A percentile compares a stretch with the other conserved stretches of the same genome.
Conservation (phyloP, 2,888 invertebrate genomes). For the Leucania comma region DNA sequence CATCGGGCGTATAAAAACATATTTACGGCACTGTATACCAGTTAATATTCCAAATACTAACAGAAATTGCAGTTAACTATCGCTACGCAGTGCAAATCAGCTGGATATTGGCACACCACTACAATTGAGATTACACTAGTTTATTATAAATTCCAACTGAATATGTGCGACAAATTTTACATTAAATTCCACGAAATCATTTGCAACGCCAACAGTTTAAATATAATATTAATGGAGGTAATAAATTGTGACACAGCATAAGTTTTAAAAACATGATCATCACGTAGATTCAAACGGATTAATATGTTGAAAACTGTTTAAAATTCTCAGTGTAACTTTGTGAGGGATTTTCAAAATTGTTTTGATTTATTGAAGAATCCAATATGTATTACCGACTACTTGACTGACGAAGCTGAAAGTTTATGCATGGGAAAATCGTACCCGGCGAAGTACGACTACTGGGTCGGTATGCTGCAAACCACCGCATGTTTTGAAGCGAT, state of each 20-base stretch:
- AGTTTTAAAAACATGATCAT: conserved; percentile 43
- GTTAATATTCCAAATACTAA: conserved; percentile 26
- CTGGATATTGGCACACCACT: conserved; percentile 41
- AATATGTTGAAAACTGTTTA: conserved; percentile 4
- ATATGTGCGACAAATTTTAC: conserved; percentile 21
- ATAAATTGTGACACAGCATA: conserved; percentile 40
- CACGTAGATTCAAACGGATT: conserved; percentile 1
- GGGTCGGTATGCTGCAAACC: not conserved
- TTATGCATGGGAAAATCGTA: conserved; percentile 5
- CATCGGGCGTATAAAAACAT: too few relatives aligned
- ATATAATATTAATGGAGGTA: conserved; percentile 33
- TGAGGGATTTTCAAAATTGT: not conserved
- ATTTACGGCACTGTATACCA: not conserved
- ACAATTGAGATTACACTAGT: conserved; percentile 30
- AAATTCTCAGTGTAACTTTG: not conserved
- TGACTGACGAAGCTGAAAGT: conserved; percentile 7
- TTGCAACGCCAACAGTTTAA: conserved; percentile 30
- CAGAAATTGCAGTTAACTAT: not conserved
- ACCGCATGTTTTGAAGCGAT: conserved; percentile 11
- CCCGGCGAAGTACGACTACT: not conserved
- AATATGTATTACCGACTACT: conserved; percentile 9
- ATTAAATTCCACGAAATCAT: conserved; percentile 32
- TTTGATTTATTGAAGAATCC: not conserved
- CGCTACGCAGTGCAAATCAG: conserved; percentile 16
- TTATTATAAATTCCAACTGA: conserved; percentile 34